Conservation (phyloP, 2,113 vertebrate genomes). For the Tricholaema leucomelas region DNA sequence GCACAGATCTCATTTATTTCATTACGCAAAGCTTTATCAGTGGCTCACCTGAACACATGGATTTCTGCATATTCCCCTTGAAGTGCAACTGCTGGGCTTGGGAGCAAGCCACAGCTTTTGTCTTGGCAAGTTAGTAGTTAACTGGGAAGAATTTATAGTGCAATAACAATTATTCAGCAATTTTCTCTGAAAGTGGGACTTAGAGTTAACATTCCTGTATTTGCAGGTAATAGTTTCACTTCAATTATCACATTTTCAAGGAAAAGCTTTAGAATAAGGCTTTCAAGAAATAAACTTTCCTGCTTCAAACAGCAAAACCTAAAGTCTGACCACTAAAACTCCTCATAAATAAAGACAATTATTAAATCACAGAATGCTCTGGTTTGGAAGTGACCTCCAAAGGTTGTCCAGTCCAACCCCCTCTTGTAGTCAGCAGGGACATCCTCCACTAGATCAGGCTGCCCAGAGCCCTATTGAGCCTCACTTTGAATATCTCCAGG, state of each 20-base stretch:
- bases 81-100: background rate
- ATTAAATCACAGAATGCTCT: background rate
- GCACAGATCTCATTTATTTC: background rate
- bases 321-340: background rate
- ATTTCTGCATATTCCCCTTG: background rate
- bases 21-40: background rate
- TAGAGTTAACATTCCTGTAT: background rate
- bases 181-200: background rate
- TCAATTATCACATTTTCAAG: slow-evolving; percentile 2
- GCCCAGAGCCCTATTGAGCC: too few relatives aligned
- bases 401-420: too few relatives aligned
- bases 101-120: background rate
- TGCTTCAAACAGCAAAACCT: background rate
- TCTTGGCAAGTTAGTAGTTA: background rate
- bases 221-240: background rate
- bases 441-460: too few relatives aligned
- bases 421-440: too few relatives aligned
- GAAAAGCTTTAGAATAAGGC: background rate
- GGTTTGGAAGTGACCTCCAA: too few relatives aligned
- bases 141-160: background rate
- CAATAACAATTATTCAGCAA: background rate
- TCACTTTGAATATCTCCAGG: too few relatives aligned
- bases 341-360: background rate
- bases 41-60: background rate
- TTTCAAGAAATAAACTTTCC: background rate